Base-by-base conservation (phyloP, 2,797 vertebrate genomes). In the Takifugu rubripes region DNA sequence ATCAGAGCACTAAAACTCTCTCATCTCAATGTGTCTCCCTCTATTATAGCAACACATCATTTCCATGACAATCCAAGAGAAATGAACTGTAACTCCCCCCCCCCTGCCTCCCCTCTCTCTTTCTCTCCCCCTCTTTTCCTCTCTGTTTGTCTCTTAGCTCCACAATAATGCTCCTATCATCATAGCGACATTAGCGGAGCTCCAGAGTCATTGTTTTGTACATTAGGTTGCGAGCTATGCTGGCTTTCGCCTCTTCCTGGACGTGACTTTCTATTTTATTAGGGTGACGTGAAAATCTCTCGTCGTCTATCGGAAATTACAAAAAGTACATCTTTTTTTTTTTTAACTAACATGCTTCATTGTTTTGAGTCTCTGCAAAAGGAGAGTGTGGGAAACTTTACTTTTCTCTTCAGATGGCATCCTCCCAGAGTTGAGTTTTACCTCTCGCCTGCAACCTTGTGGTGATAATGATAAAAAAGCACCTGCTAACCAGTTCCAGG, bases 21-120 rank as follows among this genome's bases (percentile, higher is more conserved):
- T 88, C 86, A 90, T 90, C 85, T 86, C 84, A 84, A 84, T 86
- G 82, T 84, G 76, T 84, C 83, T 85, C 69, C 74, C 71, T 85
- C 79, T 74, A 78, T 79, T 78, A 79, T 79, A 72, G 82, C 68
- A 83, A 82, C 83, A 87, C 81, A 87, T 89, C 74, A 86, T 86
- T 87, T 87, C 86, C 79, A 86, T 87, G 86, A 79, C 87, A 88
- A 85, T 87, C 86, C 86, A 83, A 72, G 73, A 85, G 81, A 90
- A 89, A 90, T 88, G 85, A 87, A 87, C 78, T 83, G 74, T 79
- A 88, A 88, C 81, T 72, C 63, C 59, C 8, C 44, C n/a, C 44
- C 44, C 10, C 17, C 43, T 44, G 55, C 48, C 43, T 44, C 57
- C 48, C 48, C 67, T 62, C 67, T 71, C 45, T 44, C 61, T 70